Conservation (phyloP, 2,113 vertebrate genomes). For the Elephantulus edwardii region DNA sequence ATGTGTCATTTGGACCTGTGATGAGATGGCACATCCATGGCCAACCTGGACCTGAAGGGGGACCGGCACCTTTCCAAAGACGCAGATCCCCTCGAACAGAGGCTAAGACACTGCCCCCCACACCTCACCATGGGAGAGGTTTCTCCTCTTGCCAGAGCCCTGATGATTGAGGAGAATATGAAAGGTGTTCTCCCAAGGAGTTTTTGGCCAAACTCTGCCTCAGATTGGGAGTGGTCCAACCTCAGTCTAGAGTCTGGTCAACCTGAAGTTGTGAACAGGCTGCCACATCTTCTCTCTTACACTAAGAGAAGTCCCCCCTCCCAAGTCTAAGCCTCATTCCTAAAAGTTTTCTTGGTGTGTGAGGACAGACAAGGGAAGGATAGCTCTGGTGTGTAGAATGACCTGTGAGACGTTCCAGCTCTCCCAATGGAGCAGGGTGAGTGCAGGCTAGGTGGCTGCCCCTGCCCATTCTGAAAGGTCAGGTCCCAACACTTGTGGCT, state of each 20-base stretch:
- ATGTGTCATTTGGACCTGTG: background rate
- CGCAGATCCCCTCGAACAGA: background rate
- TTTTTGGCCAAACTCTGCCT: background rate
- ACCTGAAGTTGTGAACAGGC: background rate
- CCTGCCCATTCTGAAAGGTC: background rate
- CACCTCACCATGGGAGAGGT: background rate
- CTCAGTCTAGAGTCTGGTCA: background rate
- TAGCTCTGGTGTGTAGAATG: background rate
- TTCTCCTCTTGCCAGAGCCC: background rate
- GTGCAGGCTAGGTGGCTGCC: background rate
- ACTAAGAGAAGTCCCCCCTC: background rate
- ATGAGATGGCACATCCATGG: background rate
- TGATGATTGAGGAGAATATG: background rate
- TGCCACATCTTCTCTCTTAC: background rate
- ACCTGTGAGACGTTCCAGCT: background rate
- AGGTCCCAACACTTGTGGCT: background rate
- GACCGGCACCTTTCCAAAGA: background rate
- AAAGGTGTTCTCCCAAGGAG: no score
- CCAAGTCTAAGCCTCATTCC: background rate
- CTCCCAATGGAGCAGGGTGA: fast-evolving
- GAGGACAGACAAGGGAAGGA: background rate
- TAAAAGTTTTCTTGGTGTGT: background rate
- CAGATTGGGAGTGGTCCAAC: background rate
- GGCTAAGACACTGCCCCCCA: background rate
- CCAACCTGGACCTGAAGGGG: background rate